These are phyloP conservation scores for Scalopus aquaticus DNA, from an alignment of 2,113 vertebrate species.

Conservation along the genomic window DNA sequence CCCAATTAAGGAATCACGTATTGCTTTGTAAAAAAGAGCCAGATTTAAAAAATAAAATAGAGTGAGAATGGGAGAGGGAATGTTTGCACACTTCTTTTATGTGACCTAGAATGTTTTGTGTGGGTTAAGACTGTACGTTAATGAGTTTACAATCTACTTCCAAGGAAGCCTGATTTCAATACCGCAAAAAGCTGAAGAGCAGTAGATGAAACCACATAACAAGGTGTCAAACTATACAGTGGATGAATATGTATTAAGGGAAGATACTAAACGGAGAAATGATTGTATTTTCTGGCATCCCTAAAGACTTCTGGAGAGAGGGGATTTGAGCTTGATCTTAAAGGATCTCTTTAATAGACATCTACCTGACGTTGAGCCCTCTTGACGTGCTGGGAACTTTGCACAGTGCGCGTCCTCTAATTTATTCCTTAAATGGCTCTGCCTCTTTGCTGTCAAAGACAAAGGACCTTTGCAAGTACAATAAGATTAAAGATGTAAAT, in stretches of 20 bases:
- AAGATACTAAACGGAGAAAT: slow-evolving; percentile 17
- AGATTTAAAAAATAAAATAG: slow-evolving; percentile 22
- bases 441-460: slow-evolving; percentile 15
- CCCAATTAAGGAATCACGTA: slow-evolving; percentile 5
- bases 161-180: neutral
- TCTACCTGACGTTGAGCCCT: neutral
- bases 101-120: neutral
- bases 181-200: neutral
- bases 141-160: neutral
- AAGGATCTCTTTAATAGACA: slow-evolving; percentile 5
- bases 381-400: neutral
- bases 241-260: neutral
- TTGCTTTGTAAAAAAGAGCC: slow-evolving; percentile 27
- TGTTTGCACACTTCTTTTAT: neutral
- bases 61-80: neutral
- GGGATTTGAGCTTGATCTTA: slow-evolving; percentile 11
- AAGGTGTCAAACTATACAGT: neutral
- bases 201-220: neutral
- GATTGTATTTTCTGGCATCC: neutral
- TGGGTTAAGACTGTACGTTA: neutral
- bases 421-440: neutral
- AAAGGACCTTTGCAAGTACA: neutral
- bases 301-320: neutral
- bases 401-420: neutral
- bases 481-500: neutral